These are phyloP conservation scores for Hipposideros armiger DNA, from an alignment of 2,113 vertebrate species.

Conservation along the genomic window DNA sequence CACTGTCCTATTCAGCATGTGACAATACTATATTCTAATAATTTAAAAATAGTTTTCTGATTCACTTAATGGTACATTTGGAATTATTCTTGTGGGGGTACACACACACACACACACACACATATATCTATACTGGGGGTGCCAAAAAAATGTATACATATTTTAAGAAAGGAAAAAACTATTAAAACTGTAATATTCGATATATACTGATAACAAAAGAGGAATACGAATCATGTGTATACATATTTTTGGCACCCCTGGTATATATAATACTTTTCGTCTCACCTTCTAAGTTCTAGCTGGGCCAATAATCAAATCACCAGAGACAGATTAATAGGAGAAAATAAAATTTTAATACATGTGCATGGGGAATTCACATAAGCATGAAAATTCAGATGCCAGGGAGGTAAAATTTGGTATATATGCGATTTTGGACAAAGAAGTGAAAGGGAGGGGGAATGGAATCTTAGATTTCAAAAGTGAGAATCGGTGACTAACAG, in stretches of 20 bases:
- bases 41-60: constrained; percentile 48
- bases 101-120: no score
- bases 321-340: neutral
- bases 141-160: no score
- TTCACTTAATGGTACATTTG: constrained; percentile 45
- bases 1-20: constrained; percentile 37
- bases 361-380: neutral
- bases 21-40: constrained; percentile 39
- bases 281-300: neutral
- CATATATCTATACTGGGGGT: no score
- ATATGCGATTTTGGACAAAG: neutral
- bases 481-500: neutral
- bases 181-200: no score
- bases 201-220: no score
- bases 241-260: no score
- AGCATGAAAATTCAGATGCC: neutral
- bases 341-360: neutral
- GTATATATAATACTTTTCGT: neutral
- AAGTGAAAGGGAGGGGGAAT: neutral
- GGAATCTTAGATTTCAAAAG: neutral
- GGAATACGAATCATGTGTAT: no score
- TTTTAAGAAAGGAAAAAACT: no score
- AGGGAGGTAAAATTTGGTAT: neutral
- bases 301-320: neutral
- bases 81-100: neutral